phyloP scores from a whole-genome alignment of 2,888 invertebrate genomes.

The Ernsta delagoae region DNA sequence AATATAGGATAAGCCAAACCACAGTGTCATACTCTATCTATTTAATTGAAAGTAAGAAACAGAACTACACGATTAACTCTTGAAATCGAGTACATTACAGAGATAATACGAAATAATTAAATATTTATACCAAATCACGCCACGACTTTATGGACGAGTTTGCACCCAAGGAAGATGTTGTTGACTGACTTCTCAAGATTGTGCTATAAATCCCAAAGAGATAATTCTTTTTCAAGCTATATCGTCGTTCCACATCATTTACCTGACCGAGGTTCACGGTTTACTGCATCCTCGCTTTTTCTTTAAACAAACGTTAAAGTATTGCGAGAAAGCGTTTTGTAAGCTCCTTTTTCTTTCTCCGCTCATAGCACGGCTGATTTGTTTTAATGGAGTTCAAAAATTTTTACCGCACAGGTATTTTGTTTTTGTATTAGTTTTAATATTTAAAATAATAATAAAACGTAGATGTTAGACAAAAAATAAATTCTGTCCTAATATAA shows the following conservation, averaged over 20 bases:
- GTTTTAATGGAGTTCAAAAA: not conserved
- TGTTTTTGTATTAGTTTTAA: not conserved
- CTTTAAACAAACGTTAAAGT: constrained; percentile 16
- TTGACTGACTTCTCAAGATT: not conserved
- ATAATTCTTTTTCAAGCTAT: constrained; percentile 7
- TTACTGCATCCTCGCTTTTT: constrained; percentile 19
- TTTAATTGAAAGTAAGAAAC: too few species aligned
- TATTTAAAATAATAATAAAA: too few species aligned
- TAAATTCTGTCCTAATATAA: too few species aligned
- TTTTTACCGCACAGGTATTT: not conserved
- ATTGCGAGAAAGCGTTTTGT: constrained; percentile 20
- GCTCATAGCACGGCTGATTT: not conserved
- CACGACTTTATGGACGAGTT: too few species aligned
- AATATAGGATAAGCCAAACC: too few species aligned
- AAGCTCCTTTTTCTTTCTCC: constrained; percentile 8
- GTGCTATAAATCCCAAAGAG: not conserved
- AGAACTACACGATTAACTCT: too few species aligned
- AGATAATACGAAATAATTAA: too few species aligned
- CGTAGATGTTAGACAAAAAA: too few species aligned
- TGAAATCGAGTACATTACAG: too few species aligned
- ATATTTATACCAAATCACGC: too few species aligned
- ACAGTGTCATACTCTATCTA: too few species aligned
- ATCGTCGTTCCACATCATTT: constrained; percentile 20
- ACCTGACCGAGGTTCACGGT: constrained; percentile 23
- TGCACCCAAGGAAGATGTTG: not conserved